Base-by-base conservation (phyloP, 2,113 vertebrate genomes). In the Suncus etruscus region DNA sequence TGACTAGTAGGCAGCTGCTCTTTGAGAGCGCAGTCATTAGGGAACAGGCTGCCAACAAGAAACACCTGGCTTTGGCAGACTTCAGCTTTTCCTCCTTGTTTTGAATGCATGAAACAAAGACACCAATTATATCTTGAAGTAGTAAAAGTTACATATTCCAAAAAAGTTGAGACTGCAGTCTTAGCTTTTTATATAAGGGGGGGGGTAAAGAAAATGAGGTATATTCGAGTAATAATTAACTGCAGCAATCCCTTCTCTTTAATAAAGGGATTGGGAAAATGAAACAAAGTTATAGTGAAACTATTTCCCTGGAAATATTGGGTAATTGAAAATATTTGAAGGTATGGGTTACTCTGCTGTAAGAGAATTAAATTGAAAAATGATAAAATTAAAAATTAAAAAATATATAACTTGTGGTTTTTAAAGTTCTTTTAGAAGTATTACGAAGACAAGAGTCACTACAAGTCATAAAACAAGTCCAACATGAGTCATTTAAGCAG, bases 1-100 rank as follows among this genome's bases (percentile, higher is more conserved):
- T 93, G 97, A 97, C 98, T 97, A 98, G 98, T 96, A 98, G 98
- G 99, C 99, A 99, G 99, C 99, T 99, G 99, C 98, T 99, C 97
- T 94, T 96, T 97, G 98, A 98, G 98, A 97, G 97, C 98, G 97
- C 95, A 96, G 97, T 98, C 98, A 99, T 98, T 98, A 98, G 98
- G 97, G 97, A 98, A 97, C 98, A 98, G 97, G 97, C 98, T 98
- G 97, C 98, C 98, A 98, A 97, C 98, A 98, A 98, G 98, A 98
- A 99, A 99, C 99, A 99, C 99, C 99, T 99, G 99, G 99, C 99
- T 98, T 96, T 97, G 96, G 97, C 98, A 98, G 97, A 94, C 97
- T 98, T 98, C 97, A 92, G 98, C 97, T 98, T 98, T 97, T 97
- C 97, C 96, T 97, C 95, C 97, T 97, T 98, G 97, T 97, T 97